Evolutionary conservation across 92 coral and sea anemone species (phyloP).

Genomic region (Parazoanthus darwini): DNA sequence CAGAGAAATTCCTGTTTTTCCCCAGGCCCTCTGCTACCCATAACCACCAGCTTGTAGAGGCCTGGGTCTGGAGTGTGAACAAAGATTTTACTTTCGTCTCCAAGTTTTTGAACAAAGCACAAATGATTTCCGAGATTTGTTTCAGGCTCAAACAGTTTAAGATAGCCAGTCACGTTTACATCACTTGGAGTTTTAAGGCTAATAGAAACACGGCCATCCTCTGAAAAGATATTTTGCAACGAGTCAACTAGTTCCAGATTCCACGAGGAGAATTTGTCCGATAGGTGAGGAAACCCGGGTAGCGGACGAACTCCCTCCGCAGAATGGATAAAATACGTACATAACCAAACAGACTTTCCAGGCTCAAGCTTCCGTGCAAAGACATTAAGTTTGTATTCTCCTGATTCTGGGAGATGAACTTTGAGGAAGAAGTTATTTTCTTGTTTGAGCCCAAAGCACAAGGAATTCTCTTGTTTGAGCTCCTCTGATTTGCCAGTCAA

Average conservation of each 20-base stretch:
- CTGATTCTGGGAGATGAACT: conserved; percentile 72
- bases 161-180: conserved; percentile 56
- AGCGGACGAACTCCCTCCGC: conserved; percentile 57
- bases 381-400: conserved; percentile 69
- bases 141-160: conserved; percentile 54
- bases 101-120: conserved; percentile 63
- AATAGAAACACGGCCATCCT: conserved; percentile 66
- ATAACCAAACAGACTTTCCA: conserved; percentile 53
- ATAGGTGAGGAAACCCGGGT: conserved; percentile 69
- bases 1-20: conserved; percentile 66
- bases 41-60: conserved; percentile 62
- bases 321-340: conserved; percentile 71
- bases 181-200: conserved; percentile 60
- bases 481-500: conserved; percentile 44
- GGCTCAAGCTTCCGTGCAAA: conserved; percentile 56
- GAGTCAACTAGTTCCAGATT: conserved; percentile 59
- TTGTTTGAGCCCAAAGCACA: conserved; percentile 60
- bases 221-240: conserved; percentile 64
- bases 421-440: conserved; percentile 57
- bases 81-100: conserved; percentile 45
- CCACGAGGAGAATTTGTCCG: conserved; percentile 57
- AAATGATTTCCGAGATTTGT: conserved; percentile 57
- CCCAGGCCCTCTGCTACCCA: conserved; percentile 56
- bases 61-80: conserved; percentile 75
- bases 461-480: conserved; percentile 52